Conservation (phyloP, 1,140 invertebrate genomes). For the Nasonia giraulti region DNA sequence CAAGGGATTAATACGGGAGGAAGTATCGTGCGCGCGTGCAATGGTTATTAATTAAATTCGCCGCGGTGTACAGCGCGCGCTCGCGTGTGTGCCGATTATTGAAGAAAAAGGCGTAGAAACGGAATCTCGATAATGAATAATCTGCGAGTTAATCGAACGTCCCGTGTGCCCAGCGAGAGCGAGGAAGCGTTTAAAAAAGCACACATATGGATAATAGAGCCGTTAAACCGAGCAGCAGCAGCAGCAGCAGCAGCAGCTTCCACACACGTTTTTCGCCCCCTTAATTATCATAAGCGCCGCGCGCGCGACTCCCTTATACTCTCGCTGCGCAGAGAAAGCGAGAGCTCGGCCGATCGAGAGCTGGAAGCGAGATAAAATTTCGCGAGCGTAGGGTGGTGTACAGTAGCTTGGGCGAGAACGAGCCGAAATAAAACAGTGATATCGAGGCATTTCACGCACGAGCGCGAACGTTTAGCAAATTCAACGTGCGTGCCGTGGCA, state of each 20-base stretch:
- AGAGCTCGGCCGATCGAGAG: background rate
- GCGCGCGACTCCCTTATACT: background rate
- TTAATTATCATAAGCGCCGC: constrained; percentile 51
- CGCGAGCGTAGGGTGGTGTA: constrained; percentile 1
- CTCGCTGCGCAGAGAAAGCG: background rate
- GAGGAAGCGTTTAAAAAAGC: constrained; percentile 41
- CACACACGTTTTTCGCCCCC: constrained; percentile 7
- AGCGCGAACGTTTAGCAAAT: constrained; percentile 74
- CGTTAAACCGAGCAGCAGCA: constrained; percentile 40
- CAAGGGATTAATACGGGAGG: constrained; percentile 63
- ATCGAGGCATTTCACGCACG: constrained; percentile 76
- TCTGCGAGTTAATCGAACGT: too few relatives aligned
- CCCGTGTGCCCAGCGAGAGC: background rate
- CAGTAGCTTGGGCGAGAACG: constrained; percentile 52
- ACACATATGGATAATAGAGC: constrained; percentile 47
- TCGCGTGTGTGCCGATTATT: too few relatives aligned
- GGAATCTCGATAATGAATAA: too few relatives aligned
- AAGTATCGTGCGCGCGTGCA: constrained; percentile 63
- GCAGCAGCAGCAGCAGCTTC: background rate
- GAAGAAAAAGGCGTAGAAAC: too few relatives aligned
- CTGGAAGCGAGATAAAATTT: constrained; percentile 49
- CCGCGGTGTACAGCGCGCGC: background rate
- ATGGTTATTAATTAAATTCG: constrained; percentile 70
- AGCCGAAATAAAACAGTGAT: constrained; percentile 74
- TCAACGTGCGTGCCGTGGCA: constrained; percentile 69